Conservation (phyloP, 2,888 invertebrate genomes). For the Andrena fulva region DNA sequence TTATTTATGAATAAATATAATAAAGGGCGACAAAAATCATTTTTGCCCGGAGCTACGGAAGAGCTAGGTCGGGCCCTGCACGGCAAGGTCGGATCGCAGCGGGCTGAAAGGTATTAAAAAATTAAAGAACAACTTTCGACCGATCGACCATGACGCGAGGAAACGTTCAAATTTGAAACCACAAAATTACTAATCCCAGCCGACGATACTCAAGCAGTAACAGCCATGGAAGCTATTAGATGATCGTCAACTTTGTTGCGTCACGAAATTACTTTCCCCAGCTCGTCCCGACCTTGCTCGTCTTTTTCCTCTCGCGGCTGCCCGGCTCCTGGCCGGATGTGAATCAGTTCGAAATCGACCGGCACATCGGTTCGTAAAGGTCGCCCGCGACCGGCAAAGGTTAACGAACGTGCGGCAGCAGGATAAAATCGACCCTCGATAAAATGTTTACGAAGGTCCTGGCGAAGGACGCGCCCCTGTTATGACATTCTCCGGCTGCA, state of each 20-base stretch:
- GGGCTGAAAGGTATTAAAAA: neutral
- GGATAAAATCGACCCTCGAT: constrained; percentile 45
- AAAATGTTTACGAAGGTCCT: constrained; percentile 63
- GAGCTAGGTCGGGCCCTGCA: no score
- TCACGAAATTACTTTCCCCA: constrained; percentile 59
- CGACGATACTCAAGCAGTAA: neutral
- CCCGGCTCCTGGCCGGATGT: constrained; percentile 51
- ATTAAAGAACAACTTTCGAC: neutral
- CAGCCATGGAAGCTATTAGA: constrained; percentile 28
- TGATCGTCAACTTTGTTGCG: constrained; percentile 46
- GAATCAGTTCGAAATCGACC: constrained; percentile 52
- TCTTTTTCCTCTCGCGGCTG: constrained; percentile 33
- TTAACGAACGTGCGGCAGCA: constrained; percentile 62
- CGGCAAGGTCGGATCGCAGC: neutral
- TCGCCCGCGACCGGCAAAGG: constrained; percentile 50
- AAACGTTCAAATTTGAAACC: neutral
- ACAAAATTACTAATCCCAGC: neutral
- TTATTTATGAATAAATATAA: neutral
- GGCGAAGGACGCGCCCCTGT: constrained; percentile 62
- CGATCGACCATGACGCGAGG: constrained; percentile 5
- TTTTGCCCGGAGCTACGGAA: no score
- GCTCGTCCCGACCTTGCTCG: constrained; percentile 57
- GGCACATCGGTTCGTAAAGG: constrained; percentile 54
- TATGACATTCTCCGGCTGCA: constrained; percentile 52
- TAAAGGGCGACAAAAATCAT: no score